These are phyloP conservation scores for Strix uralensis DNA, from an alignment of 2,113 vertebrate species.

Conservation along the genomic window DNA sequence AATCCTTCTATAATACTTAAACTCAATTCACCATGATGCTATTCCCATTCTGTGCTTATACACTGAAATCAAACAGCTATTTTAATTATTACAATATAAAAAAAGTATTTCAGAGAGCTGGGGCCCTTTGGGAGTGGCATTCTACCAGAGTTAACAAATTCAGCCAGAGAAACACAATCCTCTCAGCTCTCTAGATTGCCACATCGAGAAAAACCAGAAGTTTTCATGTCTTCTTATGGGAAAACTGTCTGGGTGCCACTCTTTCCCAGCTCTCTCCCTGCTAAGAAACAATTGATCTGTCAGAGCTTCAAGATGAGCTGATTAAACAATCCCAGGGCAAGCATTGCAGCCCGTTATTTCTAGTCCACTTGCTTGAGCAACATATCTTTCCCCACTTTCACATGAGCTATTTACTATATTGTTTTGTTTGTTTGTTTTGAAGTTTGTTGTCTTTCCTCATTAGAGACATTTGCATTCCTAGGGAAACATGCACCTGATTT, in stretches of 20 bases:
- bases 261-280: not conserved
- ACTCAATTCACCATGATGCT: not conserved
- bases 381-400: not conserved
- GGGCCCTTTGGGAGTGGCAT: not conserved
- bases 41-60: not conserved
- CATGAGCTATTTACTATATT: not conserved
- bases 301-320: constrained; percentile 13
- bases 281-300: not conserved
- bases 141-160: not conserved
- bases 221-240: not conserved
- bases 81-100: not conserved
- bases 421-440: constrained; percentile 10
- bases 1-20: not conserved
- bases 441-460: constrained; percentile 28
- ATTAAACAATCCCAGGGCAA: not conserved
- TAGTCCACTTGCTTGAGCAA: not conserved
- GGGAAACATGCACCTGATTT: constrained; percentile 39
- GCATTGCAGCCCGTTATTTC: not conserved
- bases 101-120: not conserved
- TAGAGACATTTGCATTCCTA: constrained; percentile 11
- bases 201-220: not conserved
- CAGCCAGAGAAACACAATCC: not conserved
- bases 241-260: not conserved
- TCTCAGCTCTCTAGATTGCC: not conserved
- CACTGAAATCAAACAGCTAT: not conserved